A percentile compares a stretch with the other conserved stretches of the same genome.
Evolutionary conservation across 2,113 vertebrate genomes (phyloP).

Genomic region (Fulica atra): DNA sequence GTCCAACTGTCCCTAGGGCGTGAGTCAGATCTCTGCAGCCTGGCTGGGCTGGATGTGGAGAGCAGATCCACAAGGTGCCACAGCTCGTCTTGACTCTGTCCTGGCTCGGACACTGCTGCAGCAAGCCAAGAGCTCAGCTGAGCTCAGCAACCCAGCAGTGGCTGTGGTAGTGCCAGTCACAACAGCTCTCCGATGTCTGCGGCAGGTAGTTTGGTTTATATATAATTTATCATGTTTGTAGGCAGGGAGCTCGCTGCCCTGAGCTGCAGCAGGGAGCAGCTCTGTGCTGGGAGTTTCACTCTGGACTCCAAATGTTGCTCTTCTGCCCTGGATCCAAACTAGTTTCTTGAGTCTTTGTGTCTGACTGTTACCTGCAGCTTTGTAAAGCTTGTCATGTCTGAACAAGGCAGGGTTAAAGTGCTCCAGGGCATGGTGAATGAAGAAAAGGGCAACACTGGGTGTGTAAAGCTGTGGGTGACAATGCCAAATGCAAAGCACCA

Average conservation of each 20-base stretch:
- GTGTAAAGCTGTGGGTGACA: neutral
- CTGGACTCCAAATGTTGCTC: neutral
- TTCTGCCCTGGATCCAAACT: neutral
- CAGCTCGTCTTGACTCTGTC: neutral
- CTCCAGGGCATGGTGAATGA: neutral
- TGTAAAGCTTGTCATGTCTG: neutral
- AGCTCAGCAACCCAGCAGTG: neutral
- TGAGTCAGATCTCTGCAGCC: neutral
- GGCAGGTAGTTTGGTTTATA: neutral
- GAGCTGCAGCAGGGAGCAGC: neutral
- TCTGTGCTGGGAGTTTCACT: neutral
- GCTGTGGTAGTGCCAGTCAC: neutral
- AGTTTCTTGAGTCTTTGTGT: neutral
- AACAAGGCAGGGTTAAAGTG: neutral
- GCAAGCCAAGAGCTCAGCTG: neutral
- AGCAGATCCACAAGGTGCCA: neutral
- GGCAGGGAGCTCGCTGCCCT: neutral
- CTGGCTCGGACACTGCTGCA: fast-evolving
- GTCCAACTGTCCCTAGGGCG: neutral
- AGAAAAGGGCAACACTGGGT: fast-evolving
- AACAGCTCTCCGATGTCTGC: neutral
- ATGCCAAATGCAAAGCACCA: neutral
- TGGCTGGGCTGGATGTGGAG: neutral
- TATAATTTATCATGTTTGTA: neutral
- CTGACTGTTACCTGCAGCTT: neutral